phyloP scores from a whole-genome alignment of 2,797 vertebrate species.

The Scomberomorus guttatus region DNA sequence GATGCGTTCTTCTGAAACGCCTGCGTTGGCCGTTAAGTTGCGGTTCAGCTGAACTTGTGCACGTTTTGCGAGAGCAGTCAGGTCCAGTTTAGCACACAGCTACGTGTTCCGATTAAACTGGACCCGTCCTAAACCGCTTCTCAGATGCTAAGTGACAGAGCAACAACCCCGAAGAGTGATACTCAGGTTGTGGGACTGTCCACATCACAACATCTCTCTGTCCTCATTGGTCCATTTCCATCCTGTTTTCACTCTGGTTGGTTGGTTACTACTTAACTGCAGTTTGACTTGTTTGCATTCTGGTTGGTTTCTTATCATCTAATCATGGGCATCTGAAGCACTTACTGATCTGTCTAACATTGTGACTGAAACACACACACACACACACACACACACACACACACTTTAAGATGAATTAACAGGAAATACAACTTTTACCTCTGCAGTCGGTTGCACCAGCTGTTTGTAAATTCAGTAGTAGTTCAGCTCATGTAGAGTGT shows the following conservation, averaged over 20 bases:
- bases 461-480: neutral
- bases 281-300: conserved; percentile 47
- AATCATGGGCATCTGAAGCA: conserved; percentile 34
- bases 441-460: neutral
- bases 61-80: neutral
- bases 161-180: neutral
- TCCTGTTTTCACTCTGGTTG: conserved; percentile 63
- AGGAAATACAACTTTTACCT: neutral
- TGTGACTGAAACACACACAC: conserved; percentile 15
- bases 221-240: conserved; percentile 72
- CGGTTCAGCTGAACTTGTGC: no score
- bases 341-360: conserved; percentile 31
- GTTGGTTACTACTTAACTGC: conserved; percentile 50
- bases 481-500: no score
- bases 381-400: neutral
- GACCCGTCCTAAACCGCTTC: neutral
- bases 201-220: conserved; percentile 48
- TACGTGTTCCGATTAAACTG: neutral
- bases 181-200: conserved; percentile 61
- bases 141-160: neutral
- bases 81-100: neutral
- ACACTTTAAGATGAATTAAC: neutral
- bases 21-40: no score
- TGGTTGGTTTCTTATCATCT: conserved; percentile 47
- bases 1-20: no score